These are phyloP conservation scores for Microtus pennsylvanicus DNA, from an alignment of 2,113 vertebrate genomes.

Conservation along the genomic window DNA sequence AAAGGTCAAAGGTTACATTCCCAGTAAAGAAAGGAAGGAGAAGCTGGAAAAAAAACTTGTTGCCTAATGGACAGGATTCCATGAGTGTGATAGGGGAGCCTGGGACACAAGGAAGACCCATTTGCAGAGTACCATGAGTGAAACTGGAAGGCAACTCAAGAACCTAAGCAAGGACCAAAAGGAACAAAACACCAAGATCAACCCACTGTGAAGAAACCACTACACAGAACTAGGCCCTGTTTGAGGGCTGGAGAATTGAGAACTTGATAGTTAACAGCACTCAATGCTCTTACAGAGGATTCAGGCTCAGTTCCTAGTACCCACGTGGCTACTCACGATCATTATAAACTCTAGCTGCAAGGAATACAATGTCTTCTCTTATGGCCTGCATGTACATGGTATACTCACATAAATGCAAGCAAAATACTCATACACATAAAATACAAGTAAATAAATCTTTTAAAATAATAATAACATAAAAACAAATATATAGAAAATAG, in stretches of 20 bases:
- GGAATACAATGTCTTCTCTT: not conserved
- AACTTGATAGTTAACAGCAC: too few species aligned
- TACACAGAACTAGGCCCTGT: not conserved
- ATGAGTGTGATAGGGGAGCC: not conserved
- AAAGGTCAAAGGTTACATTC: slow-evolving; percentile 4
- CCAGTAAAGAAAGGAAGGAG: not conserved
- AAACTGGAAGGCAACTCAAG: not conserved
- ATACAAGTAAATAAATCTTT: not conserved
- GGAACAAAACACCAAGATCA: not conserved
- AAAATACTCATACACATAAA: not conserved
- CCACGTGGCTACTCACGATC: not conserved
- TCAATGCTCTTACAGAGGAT: not conserved
- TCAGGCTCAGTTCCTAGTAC: not conserved
- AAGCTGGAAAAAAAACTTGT: not conserved
- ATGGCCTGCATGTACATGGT: not conserved
- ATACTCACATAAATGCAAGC: not conserved
- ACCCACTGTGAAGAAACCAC: not conserved
- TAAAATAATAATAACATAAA: not conserved
- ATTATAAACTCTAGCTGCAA: not conserved
- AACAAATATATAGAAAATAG: not conserved
- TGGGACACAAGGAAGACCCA: not conserved
- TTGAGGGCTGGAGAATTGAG: not conserved
- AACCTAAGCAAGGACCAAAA: not conserved
- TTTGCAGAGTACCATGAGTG: not conserved
- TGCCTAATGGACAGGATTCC: slow-evolving; percentile 15